Base-by-base conservation (phyloP, 2,888 invertebrate genomes). In the Smittia aterrima region DNA sequence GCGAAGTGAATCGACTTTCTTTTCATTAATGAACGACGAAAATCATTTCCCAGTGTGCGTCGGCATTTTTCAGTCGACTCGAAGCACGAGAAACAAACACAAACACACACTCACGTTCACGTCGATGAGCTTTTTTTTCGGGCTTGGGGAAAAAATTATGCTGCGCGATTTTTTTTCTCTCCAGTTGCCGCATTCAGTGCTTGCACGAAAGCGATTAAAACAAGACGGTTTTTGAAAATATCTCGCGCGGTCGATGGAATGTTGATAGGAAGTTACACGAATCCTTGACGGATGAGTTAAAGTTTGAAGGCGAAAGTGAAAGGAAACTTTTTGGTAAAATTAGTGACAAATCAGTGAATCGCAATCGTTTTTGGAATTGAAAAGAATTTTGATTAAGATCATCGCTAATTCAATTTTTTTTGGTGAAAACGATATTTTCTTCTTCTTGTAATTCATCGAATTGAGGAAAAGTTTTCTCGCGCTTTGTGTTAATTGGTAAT, bases 401-500 rank as follows among this genome's bases (percentile, higher is more conserved):
- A 47, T 7, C 13, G 47, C 3, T 32, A 27, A 27, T 1, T 25
- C 13, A 20, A 40, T 16, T 9, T 18, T 40, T 40, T 18, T 25
- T 20, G 13, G 47, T 41, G 68, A 68, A 68, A 68, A 68, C 18
- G 18, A 58, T 18, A 58, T 6, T 20, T 58, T 58, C 22, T 58
- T 9, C 20, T 47, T 47, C 53, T n/a, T n/a, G n/a, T n/a, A n/a
- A 47, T 47, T 22, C 22, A 27, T 4, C n/a, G 47, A 66, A 40
- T 47, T 11, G 68, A 68, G 27, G 58, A 72, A 64, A 64, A 64
- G 27, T 64, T 64, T 64, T 27, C 27, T 64, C 64, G 64, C 47
- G 25, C 58, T 38, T 54, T 72, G 58, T 62, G 72, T 72, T 62
- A 62, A 72, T 72, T 72, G 62, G 16, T 62, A 62, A 72, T 72